Evolutionary conservation across 2,888 invertebrate genomes (phyloP).

Genomic region (Lithosia quadra): DNA sequence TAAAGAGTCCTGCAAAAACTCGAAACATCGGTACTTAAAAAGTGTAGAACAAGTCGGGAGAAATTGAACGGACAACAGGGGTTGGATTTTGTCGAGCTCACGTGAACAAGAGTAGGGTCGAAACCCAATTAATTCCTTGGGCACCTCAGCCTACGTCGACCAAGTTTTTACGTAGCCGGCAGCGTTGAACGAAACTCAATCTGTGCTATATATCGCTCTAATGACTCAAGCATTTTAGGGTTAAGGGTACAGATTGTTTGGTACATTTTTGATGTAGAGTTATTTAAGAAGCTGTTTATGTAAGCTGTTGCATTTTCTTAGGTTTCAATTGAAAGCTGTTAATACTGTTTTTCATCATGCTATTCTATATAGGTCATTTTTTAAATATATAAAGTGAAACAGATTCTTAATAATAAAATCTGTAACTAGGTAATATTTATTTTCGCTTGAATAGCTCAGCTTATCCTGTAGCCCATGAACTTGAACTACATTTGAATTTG

Average conservation of each 20-base stretch:
- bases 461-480: too few species aligned
- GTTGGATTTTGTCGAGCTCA: constrained; percentile 68
- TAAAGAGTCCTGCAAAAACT: constrained; percentile 16
- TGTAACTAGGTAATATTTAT: too few species aligned
- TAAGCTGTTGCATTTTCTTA: neutral
- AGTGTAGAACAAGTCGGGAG: constrained; percentile 35
- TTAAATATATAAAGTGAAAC: too few species aligned
- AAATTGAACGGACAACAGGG: constrained; percentile 63
- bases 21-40: constrained; percentile 40
- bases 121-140: constrained; percentile 70
- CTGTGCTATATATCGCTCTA: constrained; percentile 53
- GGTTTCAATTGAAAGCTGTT: neutral
- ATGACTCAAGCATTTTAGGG: constrained; percentile 52
- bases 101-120: constrained; percentile 68
- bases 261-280: constrained; percentile 17
- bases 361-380: too few species aligned
- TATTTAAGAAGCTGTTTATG: constrained; percentile 25
- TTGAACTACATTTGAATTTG: too few species aligned
- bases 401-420: too few species aligned
- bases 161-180: constrained; percentile 62
- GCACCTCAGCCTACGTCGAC: constrained; percentile 56
- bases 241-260: constrained; percentile 29
- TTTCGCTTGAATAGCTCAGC: too few species aligned
- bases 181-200: constrained; percentile 65
- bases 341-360: neutral